phyloP scores from a whole-genome alignment of 2,113 vertebrate species.

The Pionites leucogaster region DNA sequence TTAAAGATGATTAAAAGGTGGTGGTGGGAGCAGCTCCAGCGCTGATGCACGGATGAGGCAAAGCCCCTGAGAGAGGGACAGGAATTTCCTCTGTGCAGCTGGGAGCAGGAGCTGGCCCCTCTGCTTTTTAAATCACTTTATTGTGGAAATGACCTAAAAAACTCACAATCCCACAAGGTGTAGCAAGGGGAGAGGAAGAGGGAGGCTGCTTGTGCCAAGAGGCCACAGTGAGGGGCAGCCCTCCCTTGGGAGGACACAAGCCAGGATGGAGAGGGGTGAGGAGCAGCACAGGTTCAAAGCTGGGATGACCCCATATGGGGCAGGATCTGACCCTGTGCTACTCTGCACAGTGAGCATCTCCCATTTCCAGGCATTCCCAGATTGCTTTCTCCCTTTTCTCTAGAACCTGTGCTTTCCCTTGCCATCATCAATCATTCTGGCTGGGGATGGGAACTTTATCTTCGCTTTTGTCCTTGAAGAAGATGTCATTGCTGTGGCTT shows the following conservation, averaged over 20 bases:
- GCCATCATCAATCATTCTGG: neutral
- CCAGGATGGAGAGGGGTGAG: neutral
- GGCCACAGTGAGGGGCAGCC: neutral
- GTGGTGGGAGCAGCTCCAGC: neutral
- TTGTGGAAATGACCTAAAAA: slow-evolving; percentile 1
- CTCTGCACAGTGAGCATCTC: neutral
- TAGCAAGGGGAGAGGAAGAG: neutral
- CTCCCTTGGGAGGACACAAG: neutral
- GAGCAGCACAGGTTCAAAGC: neutral
- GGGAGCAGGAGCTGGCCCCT: neutral
- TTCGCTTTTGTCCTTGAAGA: neutral
- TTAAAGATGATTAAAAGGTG: neutral
- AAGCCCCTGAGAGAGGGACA: slow-evolving; percentile 3
- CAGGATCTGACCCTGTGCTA: accelerated
- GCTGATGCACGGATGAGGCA: neutral
- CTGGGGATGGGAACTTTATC: neutral
- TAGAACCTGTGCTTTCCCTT: neutral
- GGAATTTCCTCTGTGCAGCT: slow-evolving; percentile 32
- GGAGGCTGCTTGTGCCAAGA: neutral
- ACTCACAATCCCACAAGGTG: neutral
- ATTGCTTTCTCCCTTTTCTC: neutral
- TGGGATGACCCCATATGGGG: accelerated
- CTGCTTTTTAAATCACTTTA: slow-evolving; percentile 17
- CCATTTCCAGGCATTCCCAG: accelerated
- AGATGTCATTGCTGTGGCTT: neutral